Evolutionary conservation across 2,888 invertebrate species (phyloP).

Genomic region (Torymus texanus): DNA sequence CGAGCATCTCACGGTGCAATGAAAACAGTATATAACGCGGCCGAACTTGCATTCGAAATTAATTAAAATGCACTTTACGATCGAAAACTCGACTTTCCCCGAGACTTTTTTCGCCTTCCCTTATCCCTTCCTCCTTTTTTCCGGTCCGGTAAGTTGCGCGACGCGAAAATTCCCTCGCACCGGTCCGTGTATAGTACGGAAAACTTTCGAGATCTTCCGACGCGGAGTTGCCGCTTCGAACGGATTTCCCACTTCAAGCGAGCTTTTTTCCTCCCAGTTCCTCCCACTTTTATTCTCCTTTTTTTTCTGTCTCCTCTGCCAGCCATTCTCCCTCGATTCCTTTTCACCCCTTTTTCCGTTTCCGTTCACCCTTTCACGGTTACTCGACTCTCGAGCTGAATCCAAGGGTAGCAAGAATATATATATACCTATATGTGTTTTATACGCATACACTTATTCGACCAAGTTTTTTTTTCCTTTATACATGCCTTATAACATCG

Average conservation of each 20-base stretch:
- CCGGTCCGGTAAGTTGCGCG: slow-evolving; percentile 10
- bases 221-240: slow-evolving; percentile 24
- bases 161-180: slow-evolving; percentile 1
- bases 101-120: too few species aligned
- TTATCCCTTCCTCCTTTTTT: not conserved
- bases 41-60: too few species aligned
- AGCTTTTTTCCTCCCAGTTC: not conserved
- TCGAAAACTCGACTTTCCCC: not conserved
- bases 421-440: slow-evolving; percentile 15
- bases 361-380: slow-evolving; percentile 15
- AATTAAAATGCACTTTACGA: not conserved
- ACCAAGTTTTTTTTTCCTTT: slow-evolving; percentile 23
- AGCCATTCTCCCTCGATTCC: not conserved
- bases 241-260: slow-evolving; percentile 13
- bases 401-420: slow-evolving; percentile 41
- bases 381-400: slow-evolving; percentile 25
- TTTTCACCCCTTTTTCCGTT: slow-evolving; percentile 1
- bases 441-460: slow-evolving; percentile 21
- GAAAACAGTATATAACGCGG: too few species aligned
- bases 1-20: too few species aligned
- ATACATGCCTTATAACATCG: slow-evolving; percentile 23
- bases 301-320: not conserved
- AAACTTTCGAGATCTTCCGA: slow-evolving; percentile 27
- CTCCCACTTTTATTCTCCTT: too few species aligned
- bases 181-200: not conserved